These are phyloP conservation scores for Miichthys miiuy DNA, from an alignment of 2,797 vertebrate species.

Conservation along the genomic window DNA sequence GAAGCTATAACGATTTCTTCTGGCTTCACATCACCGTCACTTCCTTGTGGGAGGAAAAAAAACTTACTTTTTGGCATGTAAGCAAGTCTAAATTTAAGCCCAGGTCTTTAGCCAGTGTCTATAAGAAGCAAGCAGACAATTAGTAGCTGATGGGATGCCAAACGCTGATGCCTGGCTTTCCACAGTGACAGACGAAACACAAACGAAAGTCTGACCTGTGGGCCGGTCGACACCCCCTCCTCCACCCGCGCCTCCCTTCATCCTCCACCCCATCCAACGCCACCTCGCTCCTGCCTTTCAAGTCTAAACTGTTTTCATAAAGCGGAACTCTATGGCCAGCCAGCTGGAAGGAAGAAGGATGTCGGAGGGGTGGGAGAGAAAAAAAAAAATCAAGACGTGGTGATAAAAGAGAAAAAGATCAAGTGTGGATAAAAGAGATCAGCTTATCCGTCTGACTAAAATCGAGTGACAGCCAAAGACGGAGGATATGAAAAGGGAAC, in stretches of 20 bases:
- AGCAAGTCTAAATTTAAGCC: conserved; percentile 66
- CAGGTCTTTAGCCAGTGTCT: conserved; percentile 53
- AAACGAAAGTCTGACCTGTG: conserved; percentile 48
- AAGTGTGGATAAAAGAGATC: conserved; percentile 82
- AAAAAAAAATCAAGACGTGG: conserved; percentile 59
- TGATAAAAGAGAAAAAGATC: conserved; percentile 81
- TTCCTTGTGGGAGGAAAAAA: conserved; percentile 37
- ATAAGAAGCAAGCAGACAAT: conserved; percentile 63
- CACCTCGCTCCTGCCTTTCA: conserved; percentile 66
- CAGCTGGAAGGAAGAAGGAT: conserved; percentile 71
- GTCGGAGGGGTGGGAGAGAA: conserved; percentile 19
- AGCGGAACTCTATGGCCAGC: conserved; percentile 63
- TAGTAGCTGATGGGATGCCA: conserved; percentile 57
- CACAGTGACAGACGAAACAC: conserved; percentile 56
- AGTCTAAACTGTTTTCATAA: conserved; percentile 78
- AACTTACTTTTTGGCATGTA: conserved; percentile 60
- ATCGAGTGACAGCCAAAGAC: conserved; percentile 73
- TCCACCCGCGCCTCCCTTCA: not conserved
- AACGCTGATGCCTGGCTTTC: conserved; percentile 35
- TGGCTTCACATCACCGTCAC: conserved; percentile 36
- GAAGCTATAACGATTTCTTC: conserved; percentile 43
- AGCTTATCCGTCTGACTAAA: conserved; percentile 75
- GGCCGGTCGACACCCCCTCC: conserved; percentile 12
- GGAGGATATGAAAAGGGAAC: conserved; percentile 64
- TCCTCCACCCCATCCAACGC: not conserved